Conservation (phyloP, 2,888 invertebrate genomes). For the Bimastos eiseni region DNA sequence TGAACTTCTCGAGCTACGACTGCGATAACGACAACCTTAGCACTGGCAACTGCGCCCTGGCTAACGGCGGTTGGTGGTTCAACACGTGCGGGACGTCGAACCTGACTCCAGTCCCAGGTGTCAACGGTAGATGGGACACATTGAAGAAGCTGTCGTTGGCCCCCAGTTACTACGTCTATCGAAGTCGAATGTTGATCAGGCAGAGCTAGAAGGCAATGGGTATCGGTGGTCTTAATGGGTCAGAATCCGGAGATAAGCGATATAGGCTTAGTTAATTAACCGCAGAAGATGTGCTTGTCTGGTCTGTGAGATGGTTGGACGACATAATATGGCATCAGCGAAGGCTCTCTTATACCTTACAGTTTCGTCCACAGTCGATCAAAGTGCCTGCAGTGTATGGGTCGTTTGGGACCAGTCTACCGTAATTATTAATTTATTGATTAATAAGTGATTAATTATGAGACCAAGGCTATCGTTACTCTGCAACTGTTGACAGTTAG, state of each 20-base stretch:
- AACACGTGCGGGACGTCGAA: not conserved
- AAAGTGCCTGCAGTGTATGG: too few species aligned
- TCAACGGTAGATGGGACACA: not conserved
- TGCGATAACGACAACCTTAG: not conserved
- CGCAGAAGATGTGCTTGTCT: not conserved
- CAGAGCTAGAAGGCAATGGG: not conserved
- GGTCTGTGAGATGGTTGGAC: too few species aligned
- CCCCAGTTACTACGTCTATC: not conserved
- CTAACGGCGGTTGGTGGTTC: not conserved
- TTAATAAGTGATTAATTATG: too few species aligned
- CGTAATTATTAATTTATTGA: too few species aligned
- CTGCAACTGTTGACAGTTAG: too few species aligned
- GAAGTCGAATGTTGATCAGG: not conserved
- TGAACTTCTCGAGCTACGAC: not conserved
- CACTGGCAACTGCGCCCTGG: not conserved
- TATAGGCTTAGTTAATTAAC: not conserved
- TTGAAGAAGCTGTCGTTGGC: not conserved
- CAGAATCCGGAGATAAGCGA: not conserved
- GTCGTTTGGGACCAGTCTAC: too few species aligned
- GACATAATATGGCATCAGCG: too few species aligned
- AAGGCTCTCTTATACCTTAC: too few species aligned
- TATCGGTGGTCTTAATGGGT: too few species aligned
- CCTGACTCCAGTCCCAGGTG: not conserved
- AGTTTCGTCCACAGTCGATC: too few species aligned
- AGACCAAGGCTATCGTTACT: too few species aligned